Conservation (phyloP, 2,113 vertebrate species). For the Nibea coibor region DNA sequence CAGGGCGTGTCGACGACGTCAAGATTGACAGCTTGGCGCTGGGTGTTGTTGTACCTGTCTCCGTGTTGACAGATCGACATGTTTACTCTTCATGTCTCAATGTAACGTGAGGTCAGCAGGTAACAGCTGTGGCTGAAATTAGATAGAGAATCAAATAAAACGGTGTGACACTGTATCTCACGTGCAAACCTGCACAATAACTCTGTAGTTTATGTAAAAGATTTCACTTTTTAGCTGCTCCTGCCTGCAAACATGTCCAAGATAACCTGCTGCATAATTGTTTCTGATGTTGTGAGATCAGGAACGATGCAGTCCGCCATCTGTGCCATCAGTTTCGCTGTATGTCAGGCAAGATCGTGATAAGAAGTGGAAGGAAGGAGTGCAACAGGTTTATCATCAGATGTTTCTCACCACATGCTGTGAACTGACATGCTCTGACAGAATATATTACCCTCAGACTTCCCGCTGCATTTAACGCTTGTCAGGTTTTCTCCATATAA, state of each 20-base stretch:
- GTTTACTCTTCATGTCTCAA: constrained; percentile 23
- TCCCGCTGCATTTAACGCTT: not conserved
- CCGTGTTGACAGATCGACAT: constrained; percentile 6
- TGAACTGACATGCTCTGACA: not conserved
- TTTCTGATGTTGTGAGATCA: too few species aligned
- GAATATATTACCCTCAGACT: constrained; percentile 14
- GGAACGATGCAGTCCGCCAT: not conserved
- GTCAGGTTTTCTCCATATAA: constrained; percentile 22
- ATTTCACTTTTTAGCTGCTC: not conserved
- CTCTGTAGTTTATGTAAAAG: not conserved
- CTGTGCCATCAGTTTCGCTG: not conserved
- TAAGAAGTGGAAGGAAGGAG: not conserved
- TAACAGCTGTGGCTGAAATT: not conserved
- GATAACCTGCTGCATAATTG: not conserved
- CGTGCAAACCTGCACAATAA: not conserved
- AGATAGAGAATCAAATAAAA: not conserved
- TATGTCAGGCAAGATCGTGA: not conserved
- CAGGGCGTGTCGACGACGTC: not conserved
- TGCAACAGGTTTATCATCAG: not conserved
- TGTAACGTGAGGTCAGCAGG: not conserved
- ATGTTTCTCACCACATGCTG: not conserved
- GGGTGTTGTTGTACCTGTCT: not conserved
- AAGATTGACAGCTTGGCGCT: not conserved
- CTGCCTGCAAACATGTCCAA: not conserved
- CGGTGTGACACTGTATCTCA: not conserved